Base-by-base conservation (phyloP, 2,888 invertebrate species). In the Pammene fasciana region DNA sequence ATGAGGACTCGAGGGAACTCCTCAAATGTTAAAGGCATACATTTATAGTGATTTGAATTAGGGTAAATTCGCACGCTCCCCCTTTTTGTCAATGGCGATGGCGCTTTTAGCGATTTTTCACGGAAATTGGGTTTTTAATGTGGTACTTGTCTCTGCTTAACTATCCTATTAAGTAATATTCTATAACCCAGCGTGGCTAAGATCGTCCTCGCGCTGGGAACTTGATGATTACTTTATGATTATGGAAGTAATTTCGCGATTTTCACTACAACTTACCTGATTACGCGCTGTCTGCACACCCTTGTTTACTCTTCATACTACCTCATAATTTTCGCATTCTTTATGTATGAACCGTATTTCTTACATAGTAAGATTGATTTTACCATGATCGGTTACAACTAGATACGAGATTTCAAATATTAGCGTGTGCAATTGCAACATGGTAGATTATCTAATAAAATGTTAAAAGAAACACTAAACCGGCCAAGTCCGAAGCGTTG, bases 261-360 rank as follows among this genome's bases (percentile, higher is more conserved):
- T 70, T 70, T 70, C 70, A 60, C 65, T 70, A 65, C 46, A 65
- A 54, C 38, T 68, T 46, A 9, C 26, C 54, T 65, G 59, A 70
- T 70, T 70, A 55, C 59, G 34, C 36, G 54, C 64, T 16, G 54
- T 34, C 34, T 52, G 26, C 34, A 7, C 62, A 43, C 16, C 36
- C 48, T 38, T 50, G 14, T 50, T 41, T n/a, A 50, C 48, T 38
- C 9, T 18, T 45, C 8, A 50, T 50, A 10, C 9, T 18, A 26
- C 38, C 18, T n/a, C 26, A 52, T n/a, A n/a, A 10, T 6, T 41
- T 52, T 26, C n/a, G 6, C 13, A 26, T 7, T 18, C 18, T 41
- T 62, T 8, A 0, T n/a, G 41, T 41, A 18, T 26, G 8, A 18
- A 41, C 18, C 52, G 2, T 52, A 62, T 52, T 18, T 52, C 18